Evolutionary conservation across 53 echinoderm and acorn worm species (phyloP).

Genomic region (Echinarachnius parma): DNA sequence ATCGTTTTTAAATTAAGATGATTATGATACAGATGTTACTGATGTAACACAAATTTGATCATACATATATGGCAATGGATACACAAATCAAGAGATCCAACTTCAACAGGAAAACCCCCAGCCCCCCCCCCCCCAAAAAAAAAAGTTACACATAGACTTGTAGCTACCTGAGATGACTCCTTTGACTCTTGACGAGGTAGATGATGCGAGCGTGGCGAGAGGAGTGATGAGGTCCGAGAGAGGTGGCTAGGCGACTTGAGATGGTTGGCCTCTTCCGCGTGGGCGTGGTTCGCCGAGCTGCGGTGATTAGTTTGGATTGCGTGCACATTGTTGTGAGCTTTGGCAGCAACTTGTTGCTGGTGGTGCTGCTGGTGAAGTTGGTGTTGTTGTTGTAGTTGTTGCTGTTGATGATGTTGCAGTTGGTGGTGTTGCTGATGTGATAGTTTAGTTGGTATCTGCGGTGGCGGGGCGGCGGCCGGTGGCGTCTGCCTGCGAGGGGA

Average conservation of each 20-base stretch:
- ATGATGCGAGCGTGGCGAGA: constrained; percentile 13
- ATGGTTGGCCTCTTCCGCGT: constrained; percentile 26
- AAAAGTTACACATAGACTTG: background rate
- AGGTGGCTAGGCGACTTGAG: constrained; percentile 16
- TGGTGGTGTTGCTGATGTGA: no score
- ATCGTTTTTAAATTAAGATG: no score
- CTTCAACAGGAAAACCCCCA: no score
- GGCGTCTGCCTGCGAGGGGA: constrained; percentile 1
- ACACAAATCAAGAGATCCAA: no score
- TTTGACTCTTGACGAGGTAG: constrained; percentile 37
- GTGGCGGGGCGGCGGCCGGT: no score
- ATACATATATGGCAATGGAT: no score
- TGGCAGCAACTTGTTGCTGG: constrained; percentile 30
- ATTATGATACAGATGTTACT: no score
- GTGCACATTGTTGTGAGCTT: background rate
- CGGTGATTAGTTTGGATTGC: constrained; percentile 23
- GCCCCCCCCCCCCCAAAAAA: no score
- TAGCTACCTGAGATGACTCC: constrained; percentile 22
- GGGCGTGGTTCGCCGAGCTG: constrained; percentile 15
- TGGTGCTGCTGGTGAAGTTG: constrained; percentile 10
- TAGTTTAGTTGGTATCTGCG: no score
- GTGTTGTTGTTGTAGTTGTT: no score
- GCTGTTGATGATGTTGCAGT: no score
- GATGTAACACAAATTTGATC: no score
- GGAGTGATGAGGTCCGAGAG: constrained; percentile 10